These are phyloP conservation scores for Apteryx mantelli DNA, from an alignment of 2,113 vertebrate species.

Conservation along the genomic window DNA sequence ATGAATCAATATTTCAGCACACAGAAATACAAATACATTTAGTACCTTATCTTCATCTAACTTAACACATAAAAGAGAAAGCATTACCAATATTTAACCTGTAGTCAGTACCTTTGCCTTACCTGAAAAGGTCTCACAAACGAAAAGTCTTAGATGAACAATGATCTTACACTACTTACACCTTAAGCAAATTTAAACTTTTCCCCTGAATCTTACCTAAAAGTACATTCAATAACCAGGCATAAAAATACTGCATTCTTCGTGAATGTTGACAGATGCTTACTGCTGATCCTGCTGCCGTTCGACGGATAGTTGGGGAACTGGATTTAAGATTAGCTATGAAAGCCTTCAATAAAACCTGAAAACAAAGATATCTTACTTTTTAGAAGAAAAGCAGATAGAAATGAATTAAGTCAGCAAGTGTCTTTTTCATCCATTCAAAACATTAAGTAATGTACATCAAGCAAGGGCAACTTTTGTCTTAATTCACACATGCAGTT, in stretches of 20 bases:
- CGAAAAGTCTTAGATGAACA: neutral
- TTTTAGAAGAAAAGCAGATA: neutral
- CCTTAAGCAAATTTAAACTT: neutral
- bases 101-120: neutral
- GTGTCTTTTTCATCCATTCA: neutral
- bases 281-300: conserved; percentile 90
- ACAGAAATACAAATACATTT: neutral
- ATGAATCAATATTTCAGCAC: neutral
- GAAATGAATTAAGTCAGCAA: neutral
- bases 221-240: conserved; percentile 94
- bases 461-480: neutral
- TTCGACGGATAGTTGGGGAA: conserved; percentile 92
- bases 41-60: neutral
- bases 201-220: conserved; percentile 79
- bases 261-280: conserved; percentile 93
- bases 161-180: neutral
- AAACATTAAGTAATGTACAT: neutral
- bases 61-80: neutral
- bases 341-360: conserved; percentile 94
- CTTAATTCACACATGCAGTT: neutral
- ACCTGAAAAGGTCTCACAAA: neutral
- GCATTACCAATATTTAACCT: neutral
- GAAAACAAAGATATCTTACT: neutral
- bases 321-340: conserved; percentile 92
- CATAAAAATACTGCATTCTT: conserved; percentile 93